Base-by-base conservation (phyloP, 2,113 vertebrate species). In the Numida meleagris region DNA sequence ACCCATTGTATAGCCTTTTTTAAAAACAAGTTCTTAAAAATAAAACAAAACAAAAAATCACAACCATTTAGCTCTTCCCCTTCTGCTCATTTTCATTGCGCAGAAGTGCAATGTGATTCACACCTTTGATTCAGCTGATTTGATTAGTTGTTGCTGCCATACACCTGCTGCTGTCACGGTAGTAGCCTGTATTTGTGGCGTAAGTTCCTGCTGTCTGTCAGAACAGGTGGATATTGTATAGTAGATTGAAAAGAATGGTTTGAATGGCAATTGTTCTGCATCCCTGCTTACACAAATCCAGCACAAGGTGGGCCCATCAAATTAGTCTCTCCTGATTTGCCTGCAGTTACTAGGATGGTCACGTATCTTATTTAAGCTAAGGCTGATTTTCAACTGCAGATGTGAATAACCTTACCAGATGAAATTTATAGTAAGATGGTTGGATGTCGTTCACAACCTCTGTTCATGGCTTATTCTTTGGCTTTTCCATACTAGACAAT, bases 101-200 rank as follows among this genome's bases (percentile, higher is more conserved):
- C 58, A 84, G 90, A 86, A 94, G 66, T 81, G 57, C 80, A 82
- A 46, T 62, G 86, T 70, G 77, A 89, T 78, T 89, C 74, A 74
- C 90, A 94, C 93, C 70, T 95, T 80, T 2, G 36, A 87, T 93
- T 80, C 82, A 74, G 42, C 77, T 90, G 94, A 95, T 72, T 85
- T 96, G 95, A 97, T 96, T 91, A 96, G 88, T 94, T 96, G 91
- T 80, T 95, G 76, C 91, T 89, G 66, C 87, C 90, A 87, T 89
- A 94, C 84, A 93, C 96, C 86, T 96, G 94, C 89, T 95, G 92
- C 67, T 92, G 93, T 94, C 94, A 76, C 79, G 88, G 93, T 95
- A 94, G 93, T 90, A 85, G 94, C 50, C 81, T 90, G 66, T 78
- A 90, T 96, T 95, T 95, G 91, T 38, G 79, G 85, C 43, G 89